Evolutionary conservation across 2,888 invertebrate species (phyloP).

Genomic region (Chironomus tentans): DNA sequence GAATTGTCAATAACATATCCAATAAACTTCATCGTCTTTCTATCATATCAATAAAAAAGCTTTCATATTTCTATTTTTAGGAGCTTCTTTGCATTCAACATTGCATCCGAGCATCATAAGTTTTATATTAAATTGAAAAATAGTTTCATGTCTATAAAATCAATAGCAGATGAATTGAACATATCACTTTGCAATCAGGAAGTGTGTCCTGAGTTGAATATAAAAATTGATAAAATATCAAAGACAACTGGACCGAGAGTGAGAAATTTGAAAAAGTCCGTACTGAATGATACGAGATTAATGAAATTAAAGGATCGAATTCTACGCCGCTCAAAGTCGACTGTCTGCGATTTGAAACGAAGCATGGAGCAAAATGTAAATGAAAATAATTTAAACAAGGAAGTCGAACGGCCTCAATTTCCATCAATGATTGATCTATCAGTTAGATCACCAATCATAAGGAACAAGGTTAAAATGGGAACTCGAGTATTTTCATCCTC

Average conservation of each 20-base stretch:
- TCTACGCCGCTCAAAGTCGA: conserved; percentile 30
- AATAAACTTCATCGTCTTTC: background rate
- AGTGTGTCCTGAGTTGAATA: background rate
- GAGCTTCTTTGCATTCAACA: conserved; percentile 65
- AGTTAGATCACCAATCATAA: conserved; percentile 40
- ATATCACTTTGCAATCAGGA: conserved; percentile 42
- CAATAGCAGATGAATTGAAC: conserved; percentile 52
- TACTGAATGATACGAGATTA: conserved; percentile 31
- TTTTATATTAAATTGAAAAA: conserved; percentile 63
- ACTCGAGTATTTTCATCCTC: conserved; percentile 50
- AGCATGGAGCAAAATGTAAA: conserved; percentile 37
- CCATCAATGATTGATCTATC: conserved; percentile 19
- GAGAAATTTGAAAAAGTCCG: conserved; percentile 31
- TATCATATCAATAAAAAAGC: background rate
- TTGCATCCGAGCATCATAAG: conserved; percentile 69
- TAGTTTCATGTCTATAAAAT: conserved; percentile 58
- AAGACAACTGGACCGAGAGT: conserved; percentile 29
- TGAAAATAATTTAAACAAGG: conserved; percentile 56
- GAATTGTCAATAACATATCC: background rate
- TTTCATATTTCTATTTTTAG: conserved; percentile 34
- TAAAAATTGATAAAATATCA: conserved; percentile 29
- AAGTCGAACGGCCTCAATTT: conserved; percentile 53
- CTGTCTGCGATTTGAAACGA: conserved; percentile 35
- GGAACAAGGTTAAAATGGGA: conserved; percentile 66
- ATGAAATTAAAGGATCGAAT: conserved; percentile 30